phyloP scores from a whole-genome alignment of 2,113 vertebrate species.

The Petroica traversi region DNA sequence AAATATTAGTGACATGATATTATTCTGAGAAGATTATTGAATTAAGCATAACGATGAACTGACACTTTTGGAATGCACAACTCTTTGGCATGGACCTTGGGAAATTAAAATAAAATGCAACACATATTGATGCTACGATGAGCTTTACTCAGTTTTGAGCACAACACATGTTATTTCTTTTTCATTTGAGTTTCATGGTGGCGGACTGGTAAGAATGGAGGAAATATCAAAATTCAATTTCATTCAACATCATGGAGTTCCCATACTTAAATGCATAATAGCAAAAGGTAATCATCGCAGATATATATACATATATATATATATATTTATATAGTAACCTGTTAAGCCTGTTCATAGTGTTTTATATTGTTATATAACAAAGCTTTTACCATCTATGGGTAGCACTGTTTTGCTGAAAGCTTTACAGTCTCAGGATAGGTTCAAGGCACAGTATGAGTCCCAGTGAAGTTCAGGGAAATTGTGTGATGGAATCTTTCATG shows the following conservation, averaged over 20 bases:
- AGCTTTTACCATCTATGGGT: background rate
- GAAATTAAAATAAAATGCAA: slow-evolving; percentile 21
- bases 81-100: background rate
- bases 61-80: background rate
- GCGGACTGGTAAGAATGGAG: background rate
- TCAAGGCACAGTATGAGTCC: background rate
- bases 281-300: background rate
- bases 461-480: background rate
- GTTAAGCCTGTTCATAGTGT: background rate
- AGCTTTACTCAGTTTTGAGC: background rate
- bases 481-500: background rate
- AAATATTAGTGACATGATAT: background rate
- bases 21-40: background rate
- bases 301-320: background rate
- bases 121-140: background rate
- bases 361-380: background rate
- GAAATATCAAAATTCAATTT: background rate
- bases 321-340: background rate
- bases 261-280: background rate
- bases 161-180: background rate
- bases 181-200: background rate
- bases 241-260: background rate
- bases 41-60: background rate
- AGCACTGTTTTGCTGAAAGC: background rate
- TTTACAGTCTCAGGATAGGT: background rate